Conservation (phyloP, 2,888 invertebrate species). For the Agrochola macilenta region DNA sequence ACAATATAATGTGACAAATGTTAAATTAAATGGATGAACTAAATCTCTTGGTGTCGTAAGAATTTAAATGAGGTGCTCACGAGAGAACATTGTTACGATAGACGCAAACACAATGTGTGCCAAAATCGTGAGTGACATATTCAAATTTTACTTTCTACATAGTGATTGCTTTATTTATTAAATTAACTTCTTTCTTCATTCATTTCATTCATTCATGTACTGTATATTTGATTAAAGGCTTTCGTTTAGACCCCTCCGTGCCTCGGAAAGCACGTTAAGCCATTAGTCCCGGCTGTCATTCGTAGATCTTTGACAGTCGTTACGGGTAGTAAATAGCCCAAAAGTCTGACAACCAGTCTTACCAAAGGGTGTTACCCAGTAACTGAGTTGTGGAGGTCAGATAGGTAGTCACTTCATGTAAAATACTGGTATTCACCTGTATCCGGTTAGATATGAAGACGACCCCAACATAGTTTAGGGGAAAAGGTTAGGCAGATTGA, state of each 20-base stretch:
- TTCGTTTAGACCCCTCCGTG: neutral
- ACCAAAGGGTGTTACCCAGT: too few species aligned
- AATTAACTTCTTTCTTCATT: conserved; percentile 14
- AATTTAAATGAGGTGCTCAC: conserved; percentile 51
- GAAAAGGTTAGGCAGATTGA: too few species aligned
- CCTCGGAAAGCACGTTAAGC: too few species aligned
- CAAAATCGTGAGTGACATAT: conserved; percentile 66
- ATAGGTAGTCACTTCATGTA: too few species aligned
- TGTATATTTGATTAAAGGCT: neutral
- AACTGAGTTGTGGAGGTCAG: too few species aligned
- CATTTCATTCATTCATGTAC: neutral
- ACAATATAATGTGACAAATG: conserved; percentile 4
- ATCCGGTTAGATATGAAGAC: too few species aligned
- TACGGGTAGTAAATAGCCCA: too few species aligned
- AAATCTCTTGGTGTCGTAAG: conserved; percentile 52
- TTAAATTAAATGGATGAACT: conserved; percentile 40
- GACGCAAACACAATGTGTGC: conserved; percentile 43
- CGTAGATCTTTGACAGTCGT: too few species aligned
- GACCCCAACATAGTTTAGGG: too few species aligned
- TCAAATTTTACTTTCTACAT: conserved; percentile 65
- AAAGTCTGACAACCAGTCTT: too few species aligned
- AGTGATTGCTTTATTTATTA: conserved; percentile 45
- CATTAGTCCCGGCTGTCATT: too few species aligned
- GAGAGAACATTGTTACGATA: conserved; percentile 48
- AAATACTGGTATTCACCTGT: too few species aligned